Evolutionary conservation across 2,888 invertebrate species (phyloP).

Genomic region (Yponomeuta evonymella): DNA sequence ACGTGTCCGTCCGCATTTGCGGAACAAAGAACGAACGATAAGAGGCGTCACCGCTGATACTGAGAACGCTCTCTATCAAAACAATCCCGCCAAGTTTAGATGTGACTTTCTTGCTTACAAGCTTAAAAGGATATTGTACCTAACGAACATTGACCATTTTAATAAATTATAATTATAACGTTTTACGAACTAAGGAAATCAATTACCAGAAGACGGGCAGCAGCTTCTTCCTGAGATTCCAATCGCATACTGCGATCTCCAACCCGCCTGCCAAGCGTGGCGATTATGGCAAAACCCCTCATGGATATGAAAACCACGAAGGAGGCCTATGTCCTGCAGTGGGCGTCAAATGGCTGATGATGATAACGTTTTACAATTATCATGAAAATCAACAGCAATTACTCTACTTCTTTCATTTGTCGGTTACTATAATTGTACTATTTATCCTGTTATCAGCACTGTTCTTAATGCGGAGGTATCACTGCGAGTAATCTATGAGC

Average conservation of each 20-base stretch:
- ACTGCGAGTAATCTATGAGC: neutral
- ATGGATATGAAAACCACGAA: too few species aligned
- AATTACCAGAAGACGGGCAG: too few species aligned
- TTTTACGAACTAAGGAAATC: too few species aligned
- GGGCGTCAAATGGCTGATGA: too few species aligned
- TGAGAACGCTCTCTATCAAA: neutral
- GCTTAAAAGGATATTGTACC: neutral
- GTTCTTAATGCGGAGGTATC: neutral
- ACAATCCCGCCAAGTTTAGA: neutral
- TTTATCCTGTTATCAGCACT: neutral
- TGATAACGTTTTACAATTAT: neutral
- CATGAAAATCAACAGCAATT: neutral
- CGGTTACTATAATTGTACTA: neutral
- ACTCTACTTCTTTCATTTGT: neutral
- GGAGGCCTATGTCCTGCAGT: too few species aligned
- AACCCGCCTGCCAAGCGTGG: too few species aligned
- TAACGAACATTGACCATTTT: neutral
- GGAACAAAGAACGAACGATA: constrained; percentile 12
- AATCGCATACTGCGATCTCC: too few species aligned
- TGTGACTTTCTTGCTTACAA: constrained; percentile 2
- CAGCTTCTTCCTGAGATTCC: too few species aligned
- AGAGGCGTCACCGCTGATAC: neutral
- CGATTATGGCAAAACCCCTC: too few species aligned
- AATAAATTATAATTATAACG: too few species aligned
- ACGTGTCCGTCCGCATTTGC: constrained; percentile 7